Evolutionary conservation across 2,113 vertebrate species (phyloP), one percentile per base, ranked within the genome.

Genomic region (Phalacrocorax pelagicus): DNA sequence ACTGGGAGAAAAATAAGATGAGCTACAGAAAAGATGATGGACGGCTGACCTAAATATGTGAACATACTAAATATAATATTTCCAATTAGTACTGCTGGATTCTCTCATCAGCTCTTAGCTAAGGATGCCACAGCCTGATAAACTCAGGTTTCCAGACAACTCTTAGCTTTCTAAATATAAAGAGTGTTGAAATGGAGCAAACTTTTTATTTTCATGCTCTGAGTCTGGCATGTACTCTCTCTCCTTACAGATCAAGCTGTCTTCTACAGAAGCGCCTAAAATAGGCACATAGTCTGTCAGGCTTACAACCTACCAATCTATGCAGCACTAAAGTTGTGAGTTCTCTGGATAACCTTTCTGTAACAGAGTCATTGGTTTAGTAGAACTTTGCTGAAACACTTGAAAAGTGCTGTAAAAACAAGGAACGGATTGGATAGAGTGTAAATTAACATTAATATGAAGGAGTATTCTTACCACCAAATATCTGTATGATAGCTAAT

Each of bases 1-100:
- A 73, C 54, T 52, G 13, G 10, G 8, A 80, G 22, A 69, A 82
- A 88, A 67, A 19, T 34, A 67, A 71, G 15, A 83, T 8, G 12
- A 16, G n/a, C 24, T 73, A 80, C 0, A 0, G 3, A 51, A 77
- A 51, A 93, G 23, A 58, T 1, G 1, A 91, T 5, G 18, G 2
- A 18, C 2, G 0, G 47, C 54, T 77, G n/a, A 19, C 38, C 22
- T 51, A 59, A 51, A 85, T 46, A 66, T 3, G 4, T n/a, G 54
- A 81, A 77, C 10, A 55, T 22, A 80, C 15, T 89, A 14, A 46
- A 36, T 34, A 24, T 3, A 22, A 0, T 67, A 63, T 32, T 69
- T 77, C 24, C 16, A 54, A 51, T 30, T 38, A 34, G 5, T 26
- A 63, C 11, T 54, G 12, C 6, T 80, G 26, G 19, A 57, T 22